phyloP scores from a whole-genome alignment of 1,140 invertebrate species.

The Drosophila cardini region DNA sequence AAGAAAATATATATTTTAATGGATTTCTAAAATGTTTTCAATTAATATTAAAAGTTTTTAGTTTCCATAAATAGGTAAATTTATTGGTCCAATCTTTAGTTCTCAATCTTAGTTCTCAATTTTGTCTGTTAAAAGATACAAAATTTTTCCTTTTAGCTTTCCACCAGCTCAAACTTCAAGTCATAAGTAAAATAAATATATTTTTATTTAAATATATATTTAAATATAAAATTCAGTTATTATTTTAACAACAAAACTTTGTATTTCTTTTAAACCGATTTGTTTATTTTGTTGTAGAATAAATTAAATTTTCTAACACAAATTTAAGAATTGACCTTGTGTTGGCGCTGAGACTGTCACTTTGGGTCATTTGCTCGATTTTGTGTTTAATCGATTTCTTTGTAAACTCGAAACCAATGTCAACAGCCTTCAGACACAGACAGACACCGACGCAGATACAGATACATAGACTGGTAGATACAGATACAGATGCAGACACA shows the following conservation, averaged over 20 bases:
- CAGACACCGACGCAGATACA: slow-evolving; percentile 7
- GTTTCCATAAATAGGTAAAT: too few relatives aligned
- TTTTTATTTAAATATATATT: neutral
- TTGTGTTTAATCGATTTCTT: slow-evolving; percentile 59
- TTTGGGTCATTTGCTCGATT: slow-evolving; percentile 53
- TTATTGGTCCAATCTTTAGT: too few relatives aligned
- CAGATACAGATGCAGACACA: slow-evolving; percentile 19
- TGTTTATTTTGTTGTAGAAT: slow-evolving; percentile 28
- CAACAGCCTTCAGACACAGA: slow-evolving; percentile 48
- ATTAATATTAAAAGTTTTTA: too few relatives aligned
- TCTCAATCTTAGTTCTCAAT: too few relatives aligned
- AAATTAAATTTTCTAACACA: slow-evolving; percentile 27
- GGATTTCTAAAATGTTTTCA: too few relatives aligned
- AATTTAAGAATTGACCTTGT: slow-evolving; percentile 48
- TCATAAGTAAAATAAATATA: neutral
- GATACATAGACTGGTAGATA: too few relatives aligned
- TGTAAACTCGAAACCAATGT: slow-evolving; percentile 59
- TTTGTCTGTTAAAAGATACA: too few relatives aligned
- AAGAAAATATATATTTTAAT: too few relatives aligned
- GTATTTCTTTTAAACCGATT: slow-evolving; percentile 19
- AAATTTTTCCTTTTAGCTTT: too few relatives aligned
- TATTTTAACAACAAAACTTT: neutral
- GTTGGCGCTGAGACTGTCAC: slow-evolving; percentile 15
- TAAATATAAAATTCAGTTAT: neutral
- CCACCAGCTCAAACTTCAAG: too few relatives aligned